Conservation (phyloP, 2,888 invertebrate genomes). For the Agrotis clavis region DNA sequence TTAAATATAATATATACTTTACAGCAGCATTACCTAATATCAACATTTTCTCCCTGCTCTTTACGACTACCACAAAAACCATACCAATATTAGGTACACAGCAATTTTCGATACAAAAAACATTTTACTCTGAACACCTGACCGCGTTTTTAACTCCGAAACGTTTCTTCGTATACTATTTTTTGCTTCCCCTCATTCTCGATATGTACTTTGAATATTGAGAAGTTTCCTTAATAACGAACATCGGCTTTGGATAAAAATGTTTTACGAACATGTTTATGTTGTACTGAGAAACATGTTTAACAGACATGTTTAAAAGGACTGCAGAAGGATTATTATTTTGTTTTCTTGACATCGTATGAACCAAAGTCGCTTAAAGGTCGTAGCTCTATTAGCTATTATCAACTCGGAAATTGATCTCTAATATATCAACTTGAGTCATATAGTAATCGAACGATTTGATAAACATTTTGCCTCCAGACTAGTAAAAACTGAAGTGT, state of each 20-base stretch:
- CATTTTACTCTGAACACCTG: slow-evolving; percentile 59
- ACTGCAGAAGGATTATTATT: slow-evolving; percentile 14
- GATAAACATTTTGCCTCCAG: too few relatives aligned
- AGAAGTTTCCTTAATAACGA: slow-evolving; percentile 56
- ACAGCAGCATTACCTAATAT: not conserved
- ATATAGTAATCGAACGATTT: too few relatives aligned
- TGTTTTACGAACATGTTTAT: slow-evolving; percentile 59
- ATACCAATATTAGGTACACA: slow-evolving; percentile 39
- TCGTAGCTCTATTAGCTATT: too few relatives aligned
- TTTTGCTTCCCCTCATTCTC: slow-evolving; percentile 54
- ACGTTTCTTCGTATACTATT: slow-evolving; percentile 54
- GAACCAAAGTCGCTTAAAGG: too few relatives aligned
- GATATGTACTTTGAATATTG: slow-evolving; percentile 67
- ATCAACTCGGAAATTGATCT: too few relatives aligned
- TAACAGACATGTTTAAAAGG: not conserved
- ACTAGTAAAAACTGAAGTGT: too few relatives aligned
- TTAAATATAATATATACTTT: not conserved
- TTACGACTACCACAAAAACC: slow-evolving; percentile 25
- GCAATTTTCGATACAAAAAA: slow-evolving; percentile 52
- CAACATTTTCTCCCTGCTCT: slow-evolving; percentile 17
- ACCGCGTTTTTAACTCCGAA: slow-evolving; percentile 56
- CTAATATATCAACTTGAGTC: too few relatives aligned
- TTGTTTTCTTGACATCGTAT: too few relatives aligned
- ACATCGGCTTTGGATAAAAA: slow-evolving; percentile 59
- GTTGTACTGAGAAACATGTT: slow-evolving; percentile 21